Percentiles rank a stretch among this genome's conserved stretches.
phyloP scores from a whole-genome alignment of 2,113 vertebrate species.

The Daboia siamensis region DNA sequence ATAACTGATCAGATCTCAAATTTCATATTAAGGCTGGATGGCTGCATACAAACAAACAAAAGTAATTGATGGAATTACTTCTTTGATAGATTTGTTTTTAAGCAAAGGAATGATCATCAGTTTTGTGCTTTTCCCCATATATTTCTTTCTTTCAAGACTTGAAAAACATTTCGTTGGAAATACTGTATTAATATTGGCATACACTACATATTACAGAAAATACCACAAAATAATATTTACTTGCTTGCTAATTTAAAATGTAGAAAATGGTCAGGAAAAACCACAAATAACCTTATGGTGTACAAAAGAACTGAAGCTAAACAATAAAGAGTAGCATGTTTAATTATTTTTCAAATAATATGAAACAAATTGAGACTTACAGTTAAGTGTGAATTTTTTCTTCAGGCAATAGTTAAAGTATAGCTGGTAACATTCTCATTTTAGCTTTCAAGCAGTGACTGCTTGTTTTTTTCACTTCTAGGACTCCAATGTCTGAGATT shows the following conservation, averaged over 20 bases:
- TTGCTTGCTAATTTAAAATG: constrained; percentile 19
- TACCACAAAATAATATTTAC: constrained; percentile 4
- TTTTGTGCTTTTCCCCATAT: neutral
- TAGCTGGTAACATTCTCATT: constrained; percentile 13
- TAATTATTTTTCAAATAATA: constrained; percentile 54
- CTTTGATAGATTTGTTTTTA: neutral
- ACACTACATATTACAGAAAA: neutral
- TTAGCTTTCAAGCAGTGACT: constrained; percentile 1
- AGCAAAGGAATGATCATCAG: neutral
- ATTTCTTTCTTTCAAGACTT: too few species aligned
- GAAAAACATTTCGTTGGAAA: neutral
- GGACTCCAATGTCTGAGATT: constrained; percentile 6
- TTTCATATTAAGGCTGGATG: neutral
- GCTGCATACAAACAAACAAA: neutral
- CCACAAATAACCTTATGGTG: constrained; percentile 11
- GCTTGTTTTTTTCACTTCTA: neutral
- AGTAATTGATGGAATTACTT: neutral
- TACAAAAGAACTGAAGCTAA: constrained; percentile 32
- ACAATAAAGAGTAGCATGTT: constrained; percentile 37
- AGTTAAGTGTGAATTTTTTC: constrained; percentile 48
- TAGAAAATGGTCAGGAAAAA: constrained; percentile 1
- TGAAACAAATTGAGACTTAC: constrained; percentile 49
- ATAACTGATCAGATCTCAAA: neutral
- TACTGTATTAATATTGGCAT: neutral
- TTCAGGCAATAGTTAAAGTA: constrained; percentile 40